phyloP scores from a whole-genome alignment of 1,140 invertebrate genomes.

The Anastrepha obliqua region DNA sequence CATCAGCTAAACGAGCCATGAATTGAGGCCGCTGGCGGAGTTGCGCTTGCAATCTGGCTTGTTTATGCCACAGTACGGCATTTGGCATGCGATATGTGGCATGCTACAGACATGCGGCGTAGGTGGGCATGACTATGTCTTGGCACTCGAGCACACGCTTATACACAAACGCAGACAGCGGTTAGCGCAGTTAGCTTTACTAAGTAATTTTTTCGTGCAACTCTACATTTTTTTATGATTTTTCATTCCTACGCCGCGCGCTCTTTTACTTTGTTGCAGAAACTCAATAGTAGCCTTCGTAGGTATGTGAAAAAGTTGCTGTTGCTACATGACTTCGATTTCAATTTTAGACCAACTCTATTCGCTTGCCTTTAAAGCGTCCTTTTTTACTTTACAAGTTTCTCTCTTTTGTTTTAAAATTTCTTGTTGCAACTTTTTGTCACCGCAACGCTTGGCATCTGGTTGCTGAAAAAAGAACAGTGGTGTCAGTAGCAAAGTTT shows the following conservation, averaged over 20 bases:
- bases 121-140: too few species aligned
- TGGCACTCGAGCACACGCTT: too few species aligned
- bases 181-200: too few species aligned
- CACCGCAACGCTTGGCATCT: not conserved
- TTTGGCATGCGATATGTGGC: not conserved
- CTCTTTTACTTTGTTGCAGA: too few species aligned
- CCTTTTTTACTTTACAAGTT: not conserved
- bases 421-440: not conserved
- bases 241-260: too few species aligned
- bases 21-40: not conserved
- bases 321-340: not conserved
- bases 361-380: not conserved
- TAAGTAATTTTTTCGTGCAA: too few species aligned
- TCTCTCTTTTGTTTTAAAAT: not conserved
- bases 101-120: not conserved
- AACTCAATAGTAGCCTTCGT: too few species aligned
- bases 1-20: slow-evolving; percentile 23
- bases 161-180: too few species aligned
- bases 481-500: slow-evolving; percentile 12
- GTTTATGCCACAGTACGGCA: slow-evolving; percentile 1
- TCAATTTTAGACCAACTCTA: not conserved
- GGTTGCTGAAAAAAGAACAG: not conserved
- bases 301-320: not conserved
- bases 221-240: too few species aligned
- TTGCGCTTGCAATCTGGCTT: slow-evolving; percentile 3